phyloP scores from a whole-genome alignment of 2,888 invertebrate genomes.

The Ischnura elegans region DNA sequence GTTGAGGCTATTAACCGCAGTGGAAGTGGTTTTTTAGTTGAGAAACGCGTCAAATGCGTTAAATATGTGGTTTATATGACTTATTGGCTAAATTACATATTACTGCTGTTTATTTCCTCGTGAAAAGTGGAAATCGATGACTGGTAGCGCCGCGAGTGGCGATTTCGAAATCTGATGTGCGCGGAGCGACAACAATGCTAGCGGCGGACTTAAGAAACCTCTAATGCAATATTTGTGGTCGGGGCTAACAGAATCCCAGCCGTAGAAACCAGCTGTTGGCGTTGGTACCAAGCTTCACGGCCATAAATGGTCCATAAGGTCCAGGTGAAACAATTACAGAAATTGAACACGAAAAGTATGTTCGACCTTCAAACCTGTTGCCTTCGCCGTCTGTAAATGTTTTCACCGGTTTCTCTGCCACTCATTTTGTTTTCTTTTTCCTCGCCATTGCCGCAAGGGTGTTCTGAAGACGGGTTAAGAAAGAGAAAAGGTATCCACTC shows the following conservation, averaged over 20 bases:
- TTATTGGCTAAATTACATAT: too few species aligned
- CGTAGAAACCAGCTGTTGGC: too few species aligned
- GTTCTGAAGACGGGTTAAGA: not conserved
- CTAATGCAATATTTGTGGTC: not conserved
- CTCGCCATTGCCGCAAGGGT: not conserved
- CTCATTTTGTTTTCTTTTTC: not conserved
- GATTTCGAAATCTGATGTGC: too few species aligned
- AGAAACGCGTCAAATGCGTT: too few species aligned
- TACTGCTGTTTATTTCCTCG: too few species aligned
- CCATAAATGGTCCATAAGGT: not conserved
- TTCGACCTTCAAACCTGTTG: not conserved
- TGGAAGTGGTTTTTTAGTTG: too few species aligned
- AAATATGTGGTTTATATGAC: too few species aligned
- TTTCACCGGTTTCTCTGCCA: not conserved
- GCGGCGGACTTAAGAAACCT: too few species aligned
- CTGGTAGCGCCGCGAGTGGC: too few species aligned
- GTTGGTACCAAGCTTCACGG: not conserved
- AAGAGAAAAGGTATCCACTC: not conserved
- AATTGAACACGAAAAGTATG: not conserved
- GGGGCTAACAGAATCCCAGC: not conserved
- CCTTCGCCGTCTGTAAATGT: not conserved
- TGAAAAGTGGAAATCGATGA: too few species aligned
- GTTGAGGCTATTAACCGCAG: too few species aligned
- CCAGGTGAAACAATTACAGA: slow-evolving; percentile 23
- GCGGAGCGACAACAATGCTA: not conserved